A percentile compares a stretch with the other conserved stretches of the same genome.
These are phyloP conservation scores for Lysandra coridon DNA, from an alignment of 2,888 invertebrate species.

Conservation along the genomic window DNA sequence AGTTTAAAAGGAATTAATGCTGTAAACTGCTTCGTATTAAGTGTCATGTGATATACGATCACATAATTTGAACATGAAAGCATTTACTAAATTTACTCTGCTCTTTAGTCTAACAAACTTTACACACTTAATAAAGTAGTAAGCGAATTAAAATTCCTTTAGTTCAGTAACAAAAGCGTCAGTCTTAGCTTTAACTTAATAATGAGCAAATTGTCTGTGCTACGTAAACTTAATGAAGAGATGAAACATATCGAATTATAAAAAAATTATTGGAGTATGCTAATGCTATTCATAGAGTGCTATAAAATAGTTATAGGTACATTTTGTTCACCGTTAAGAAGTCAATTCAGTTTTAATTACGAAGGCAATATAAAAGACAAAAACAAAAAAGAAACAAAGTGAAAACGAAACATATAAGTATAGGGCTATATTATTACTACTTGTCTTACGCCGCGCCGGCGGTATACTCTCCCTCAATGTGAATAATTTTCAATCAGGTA, in stretches of 20 bases:
- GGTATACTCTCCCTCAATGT: too few relatives aligned
- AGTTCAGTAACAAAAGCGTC: conserved; percentile 70
- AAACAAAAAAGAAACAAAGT: too few relatives aligned
- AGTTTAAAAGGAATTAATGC: too few relatives aligned
- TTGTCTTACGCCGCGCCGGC: too few relatives aligned
- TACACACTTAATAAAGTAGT: conserved; percentile 78
- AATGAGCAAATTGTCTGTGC: conserved; percentile 31
- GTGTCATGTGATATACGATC: conserved; percentile 34
- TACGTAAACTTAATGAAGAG: background rate
- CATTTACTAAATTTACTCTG: conserved; percentile 72
- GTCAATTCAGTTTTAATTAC: too few relatives aligned
- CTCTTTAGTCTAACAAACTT: conserved; percentile 69
- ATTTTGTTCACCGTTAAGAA: too few relatives aligned
- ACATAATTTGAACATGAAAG: conserved; percentile 53
- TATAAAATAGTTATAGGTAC: background rate
- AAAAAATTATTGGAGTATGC: background rate
- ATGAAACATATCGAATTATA: background rate
- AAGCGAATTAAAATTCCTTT: conserved; percentile 77
- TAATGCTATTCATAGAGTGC: background rate
- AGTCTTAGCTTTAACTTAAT: conserved; percentile 54
- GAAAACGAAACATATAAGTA: too few relatives aligned
- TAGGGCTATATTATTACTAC: too few relatives aligned
- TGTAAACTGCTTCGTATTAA: background rate
- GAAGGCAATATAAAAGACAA: too few relatives aligned
- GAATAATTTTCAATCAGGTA: too few relatives aligned